These are phyloP conservation scores for Trachelus troglodyta DNA, from an alignment of 2,888 invertebrate genomes.

Conservation along the genomic window DNA sequence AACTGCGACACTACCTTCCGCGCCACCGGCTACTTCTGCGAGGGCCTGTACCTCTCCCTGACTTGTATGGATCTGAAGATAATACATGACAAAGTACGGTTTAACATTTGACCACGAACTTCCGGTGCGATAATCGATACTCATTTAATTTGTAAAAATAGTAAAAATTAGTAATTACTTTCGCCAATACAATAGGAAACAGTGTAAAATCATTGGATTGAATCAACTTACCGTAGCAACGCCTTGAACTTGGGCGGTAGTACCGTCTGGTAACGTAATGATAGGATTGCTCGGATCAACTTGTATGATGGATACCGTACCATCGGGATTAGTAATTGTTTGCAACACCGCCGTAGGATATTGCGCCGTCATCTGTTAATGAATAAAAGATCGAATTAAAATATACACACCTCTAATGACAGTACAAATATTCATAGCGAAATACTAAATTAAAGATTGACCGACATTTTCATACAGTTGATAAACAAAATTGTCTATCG, in stretches of 20 bases:
- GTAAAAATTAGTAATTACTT: background rate
- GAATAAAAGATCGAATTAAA: background rate
- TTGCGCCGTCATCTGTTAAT: constrained; percentile 71
- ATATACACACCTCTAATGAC: background rate
- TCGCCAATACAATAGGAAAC: background rate
- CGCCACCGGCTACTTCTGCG: constrained; percentile 76
- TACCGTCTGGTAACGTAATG: constrained; percentile 94
- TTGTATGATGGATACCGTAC: constrained; percentile 95
- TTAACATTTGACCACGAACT: background rate
- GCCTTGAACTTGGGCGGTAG: constrained; percentile 92
- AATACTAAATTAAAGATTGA: background rate
- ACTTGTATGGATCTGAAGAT: constrained; percentile 66
- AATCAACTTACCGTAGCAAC: constrained; percentile 72
- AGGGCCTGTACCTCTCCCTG: constrained; percentile 76
- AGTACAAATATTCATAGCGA: background rate
- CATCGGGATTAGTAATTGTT: constrained; percentile 96
- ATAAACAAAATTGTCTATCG: background rate
- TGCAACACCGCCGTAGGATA: constrained; percentile 93
- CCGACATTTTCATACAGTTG: background rate
- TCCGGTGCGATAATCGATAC: background rate
- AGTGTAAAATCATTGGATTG: background rate
- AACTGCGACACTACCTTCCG: constrained; percentile 81
- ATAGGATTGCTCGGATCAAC: constrained; percentile 94
- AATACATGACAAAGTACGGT: background rate
- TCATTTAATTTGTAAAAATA: background rate